Base-by-base conservation (phyloP, 1,140 invertebrate species). In the Wasmannia auropunctata region DNA sequence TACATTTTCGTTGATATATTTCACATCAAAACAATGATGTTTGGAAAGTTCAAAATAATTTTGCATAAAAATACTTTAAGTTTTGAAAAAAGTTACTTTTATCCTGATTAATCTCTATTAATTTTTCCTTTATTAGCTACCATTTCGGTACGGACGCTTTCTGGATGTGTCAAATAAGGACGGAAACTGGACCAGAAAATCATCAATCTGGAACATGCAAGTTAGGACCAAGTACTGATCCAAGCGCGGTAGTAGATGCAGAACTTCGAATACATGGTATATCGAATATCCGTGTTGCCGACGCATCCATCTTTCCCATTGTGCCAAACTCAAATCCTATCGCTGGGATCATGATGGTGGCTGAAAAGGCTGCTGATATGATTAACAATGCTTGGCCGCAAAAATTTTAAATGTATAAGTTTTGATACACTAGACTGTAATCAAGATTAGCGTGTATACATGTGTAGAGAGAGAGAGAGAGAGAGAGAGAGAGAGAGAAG, bases 251-350 rank as follows among this genome's bases (percentile, higher is more conserved):
- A 5, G 95, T 96, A 0, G 95, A 96, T 91, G 86, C 93, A 8
- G 74, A 95, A 69, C 92, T 96, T 4, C 92, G 93, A 72, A 94
- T 96, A 65, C 94, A 95, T 37, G 96, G 96, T 10, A 77, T 95
- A 0, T 8, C 74, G 7, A 93, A 95, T 87, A 77, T 96, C 76
- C 92, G 96, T 49, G 96, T 96, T 0, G 95, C 96, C 4, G 96
- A 96, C 88, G 96, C 96, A 14, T 96, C 96, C 0, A 92, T 97
- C 16, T 96, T 96, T 85, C 96, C 96, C 3, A 92, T 92, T 25
- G 91, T 96, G 40, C 95, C 96, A 19, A 96, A 96, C 54, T 91
- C 95, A 0, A 96, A 96, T 88, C 95, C 96, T 0, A 92, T 95
- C 25, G 95, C 95, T 16, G 91, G 93, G 3, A 95, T 95, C 14